A percentile compares a stretch with the other conserved stretches of the same genome.
phyloP scores from a whole-genome alignment of 1,140 invertebrate genomes.

The Chlorops oryzae region DNA sequence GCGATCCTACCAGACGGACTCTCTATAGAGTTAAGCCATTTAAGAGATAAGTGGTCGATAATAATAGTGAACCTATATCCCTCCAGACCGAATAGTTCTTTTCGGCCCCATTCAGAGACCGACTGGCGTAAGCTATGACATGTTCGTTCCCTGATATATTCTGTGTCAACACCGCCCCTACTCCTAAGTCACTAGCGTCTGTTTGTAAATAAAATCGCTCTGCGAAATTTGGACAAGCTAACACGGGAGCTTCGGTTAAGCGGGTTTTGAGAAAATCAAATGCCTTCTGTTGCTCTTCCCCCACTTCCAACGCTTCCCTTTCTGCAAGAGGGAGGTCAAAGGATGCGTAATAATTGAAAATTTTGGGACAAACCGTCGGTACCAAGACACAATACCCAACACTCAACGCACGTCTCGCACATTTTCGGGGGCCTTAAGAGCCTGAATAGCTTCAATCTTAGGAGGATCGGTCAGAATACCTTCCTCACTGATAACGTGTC shows the following conservation, averaged over 20 bases:
- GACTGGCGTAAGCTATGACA: conserved; percentile 9
- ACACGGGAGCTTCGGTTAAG: conserved; percentile 1
- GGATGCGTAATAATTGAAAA: not conserved
- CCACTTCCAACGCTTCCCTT: not conserved
- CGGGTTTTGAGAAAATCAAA: not conserved
- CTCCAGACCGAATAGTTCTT: conserved; percentile 5
- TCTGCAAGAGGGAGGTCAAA: not conserved
- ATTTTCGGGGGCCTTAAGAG: too few species aligned
- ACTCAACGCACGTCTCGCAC: not conserved
- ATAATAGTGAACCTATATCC: conserved; percentile 2
- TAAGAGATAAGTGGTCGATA: not conserved
- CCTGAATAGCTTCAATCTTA: too few species aligned
- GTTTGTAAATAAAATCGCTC: conserved; percentile 7
- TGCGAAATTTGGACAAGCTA: conserved; percentile 10
- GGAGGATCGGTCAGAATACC: too few species aligned
- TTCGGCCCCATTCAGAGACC: not conserved
- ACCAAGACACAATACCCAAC: conserved; percentile 9
- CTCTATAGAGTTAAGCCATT: too few species aligned
- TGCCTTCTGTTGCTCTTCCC: not conserved
- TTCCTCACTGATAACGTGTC: too few species aligned
- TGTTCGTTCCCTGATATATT: conserved; percentile 7
- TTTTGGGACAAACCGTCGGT: conserved; percentile 1
- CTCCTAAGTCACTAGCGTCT: conserved; percentile 26
- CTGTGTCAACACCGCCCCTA: conserved; percentile 28
- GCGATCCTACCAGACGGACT: too few species aligned